These are phyloP conservation scores for Tragelaphus oryx DNA, from an alignment of 2,797 vertebrate genomes.

Conservation along the genomic window DNA sequence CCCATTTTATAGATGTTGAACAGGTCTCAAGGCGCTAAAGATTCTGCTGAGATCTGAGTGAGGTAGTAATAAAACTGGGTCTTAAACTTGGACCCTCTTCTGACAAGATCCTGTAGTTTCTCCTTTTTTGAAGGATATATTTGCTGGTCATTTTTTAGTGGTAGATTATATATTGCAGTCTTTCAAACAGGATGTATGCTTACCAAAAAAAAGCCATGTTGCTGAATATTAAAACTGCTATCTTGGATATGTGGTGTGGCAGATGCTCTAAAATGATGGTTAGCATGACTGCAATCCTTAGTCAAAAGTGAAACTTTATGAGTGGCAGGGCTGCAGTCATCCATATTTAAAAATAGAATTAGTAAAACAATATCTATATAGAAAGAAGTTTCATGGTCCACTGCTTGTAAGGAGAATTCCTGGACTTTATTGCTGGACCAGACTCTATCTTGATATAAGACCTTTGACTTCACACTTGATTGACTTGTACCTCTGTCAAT, in stretches of 20 bases:
- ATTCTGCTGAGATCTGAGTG: background rate
- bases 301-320: background rate
- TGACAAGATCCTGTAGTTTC: background rate
- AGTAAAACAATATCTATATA: background rate
- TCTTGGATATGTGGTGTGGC: background rate
- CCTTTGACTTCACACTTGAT: constrained; percentile 8
- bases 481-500: constrained; percentile 46
- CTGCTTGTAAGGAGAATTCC: background rate
- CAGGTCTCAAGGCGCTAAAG: background rate
- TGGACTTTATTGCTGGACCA: constrained; percentile 7
- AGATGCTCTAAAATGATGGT: constrained; percentile 43
- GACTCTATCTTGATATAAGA: background rate
- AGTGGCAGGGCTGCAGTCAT: background rate
- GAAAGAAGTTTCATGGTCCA: background rate
- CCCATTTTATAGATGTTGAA: background rate
- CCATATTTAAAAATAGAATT: constrained; percentile 15
- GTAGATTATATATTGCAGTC: background rate
- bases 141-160: background rate
- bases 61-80: background rate
- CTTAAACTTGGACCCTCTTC: background rate
- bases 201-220: background rate
- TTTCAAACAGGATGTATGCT: background rate
- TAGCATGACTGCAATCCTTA: background rate
- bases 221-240: constrained; percentile 36
- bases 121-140: background rate